Percentiles rank a stretch among this genome's conserved stretches.
phyloP scores from a whole-genome alignment of 2,113 vertebrate species.

The human (Homo sapiens) region GRCh38 chr2:30627501-30628000 shows the following conservation, averaged over 20 bases:
- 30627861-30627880: not conserved
- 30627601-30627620: not conserved
- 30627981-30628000: not conserved
- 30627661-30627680: not conserved
- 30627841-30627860: slow-evolving; percentile 2
- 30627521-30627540: not conserved
- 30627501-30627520: no score
- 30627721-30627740: not conserved
- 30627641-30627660: not conserved
- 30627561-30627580: not conserved
- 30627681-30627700: not conserved
- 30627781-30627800: not conserved
- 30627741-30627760: not conserved
- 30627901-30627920: not conserved
- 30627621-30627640: not conserved
- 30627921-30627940: not conserved
- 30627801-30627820: not conserved
- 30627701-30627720: not conserved
- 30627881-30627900: not conserved
- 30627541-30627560: not conserved
- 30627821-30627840: not conserved
- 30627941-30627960: not conserved
- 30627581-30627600: not conserved
- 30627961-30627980: not conserved
- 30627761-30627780: not conserved